phyloP scores from a whole-genome alignment of 2,797 vertebrate species.

The Pangasius djambal region DNA sequence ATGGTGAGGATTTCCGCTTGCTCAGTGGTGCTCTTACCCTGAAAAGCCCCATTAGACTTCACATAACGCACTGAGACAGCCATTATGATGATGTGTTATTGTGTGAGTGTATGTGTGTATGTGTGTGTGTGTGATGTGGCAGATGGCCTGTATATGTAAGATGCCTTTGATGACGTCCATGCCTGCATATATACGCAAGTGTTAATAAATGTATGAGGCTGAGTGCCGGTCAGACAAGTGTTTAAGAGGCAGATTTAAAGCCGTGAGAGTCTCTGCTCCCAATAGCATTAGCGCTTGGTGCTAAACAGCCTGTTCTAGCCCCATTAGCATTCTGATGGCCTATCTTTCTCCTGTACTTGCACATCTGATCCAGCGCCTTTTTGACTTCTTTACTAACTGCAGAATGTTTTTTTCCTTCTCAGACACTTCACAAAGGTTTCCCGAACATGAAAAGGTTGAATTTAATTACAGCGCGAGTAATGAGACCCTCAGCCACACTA shows the following conservation, averaged over 20 bases:
- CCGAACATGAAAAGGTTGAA: conserved; percentile 58
- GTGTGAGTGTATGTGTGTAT: conserved; percentile 23
- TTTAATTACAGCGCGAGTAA: conserved; percentile 70
- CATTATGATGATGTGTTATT: conserved; percentile 26
- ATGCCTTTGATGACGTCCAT: conserved; percentile 18
- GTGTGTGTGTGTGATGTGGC: conserved; percentile 16
- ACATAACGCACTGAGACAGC: background rate
- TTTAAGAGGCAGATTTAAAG: conserved; percentile 33
- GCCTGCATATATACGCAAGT: conserved; percentile 1
- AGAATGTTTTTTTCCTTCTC: background rate
- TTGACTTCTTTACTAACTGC: background rate
- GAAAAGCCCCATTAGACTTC: conserved; percentile 28
- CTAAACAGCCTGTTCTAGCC: conserved; percentile 31
- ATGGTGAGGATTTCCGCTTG: background rate
- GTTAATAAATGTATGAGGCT: conserved; percentile 39
- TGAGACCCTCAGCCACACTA: conserved; percentile 55
- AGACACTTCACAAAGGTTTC: conserved; percentile 33
- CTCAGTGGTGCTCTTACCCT: background rate
- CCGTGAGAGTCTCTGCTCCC: background rate
- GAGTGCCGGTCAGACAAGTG: conserved; percentile 10
- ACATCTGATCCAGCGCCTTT: background rate
- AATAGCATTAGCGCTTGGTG: conserved; percentile 23
- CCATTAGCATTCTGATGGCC: conserved; percentile 43
- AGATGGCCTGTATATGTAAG: conserved; percentile 30
- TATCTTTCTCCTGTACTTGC: conserved; percentile 18